A percentile compares a stretch with the other conserved stretches of the same genome.
These are phyloP conservation scores for Danio jaintianensis DNA, from an alignment of 2,797 vertebrate genomes.

Conservation along the genomic window DNA sequence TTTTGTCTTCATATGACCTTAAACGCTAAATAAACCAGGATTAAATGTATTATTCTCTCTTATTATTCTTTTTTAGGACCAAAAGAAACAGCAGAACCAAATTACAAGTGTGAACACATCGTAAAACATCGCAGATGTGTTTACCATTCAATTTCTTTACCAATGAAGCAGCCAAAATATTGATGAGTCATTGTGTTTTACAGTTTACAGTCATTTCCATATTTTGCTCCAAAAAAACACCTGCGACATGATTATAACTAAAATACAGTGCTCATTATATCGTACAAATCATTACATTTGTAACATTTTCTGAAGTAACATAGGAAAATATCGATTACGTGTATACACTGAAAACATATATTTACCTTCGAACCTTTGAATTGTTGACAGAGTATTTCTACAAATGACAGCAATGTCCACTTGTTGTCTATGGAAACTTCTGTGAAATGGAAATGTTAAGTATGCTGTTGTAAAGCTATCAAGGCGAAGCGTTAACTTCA, in stretches of 20 bases:
- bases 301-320: neutral
- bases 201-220: neutral
- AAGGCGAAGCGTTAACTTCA: constrained; percentile 15
- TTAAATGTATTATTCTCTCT: too few species aligned
- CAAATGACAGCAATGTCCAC: neutral
- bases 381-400: neutral
- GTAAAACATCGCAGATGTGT: neutral
- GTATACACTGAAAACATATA: neutral
- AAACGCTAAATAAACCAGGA: too few species aligned
- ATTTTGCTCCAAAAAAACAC: neutral
- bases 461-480: constrained; percentile 3
- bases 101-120: too few species aligned
- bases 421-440: constrained; percentile 5
- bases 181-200: neutral
- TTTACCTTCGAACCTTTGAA: neutral
- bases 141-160: neutral
- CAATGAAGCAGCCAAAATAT: neutral
- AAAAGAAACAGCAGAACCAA: too few species aligned
- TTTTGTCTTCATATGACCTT: too few species aligned
- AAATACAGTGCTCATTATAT: neutral
- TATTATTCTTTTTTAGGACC: too few species aligned
- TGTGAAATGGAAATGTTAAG: constrained; percentile 7
- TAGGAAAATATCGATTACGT: neutral
- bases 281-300: neutral
- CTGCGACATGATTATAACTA: neutral